Percentiles rank a stretch among this genome's conserved stretches.
These are phyloP conservation scores for Limnephilus auricula DNA, from an alignment of 2,888 invertebrate species.

Conservation along the genomic window DNA sequence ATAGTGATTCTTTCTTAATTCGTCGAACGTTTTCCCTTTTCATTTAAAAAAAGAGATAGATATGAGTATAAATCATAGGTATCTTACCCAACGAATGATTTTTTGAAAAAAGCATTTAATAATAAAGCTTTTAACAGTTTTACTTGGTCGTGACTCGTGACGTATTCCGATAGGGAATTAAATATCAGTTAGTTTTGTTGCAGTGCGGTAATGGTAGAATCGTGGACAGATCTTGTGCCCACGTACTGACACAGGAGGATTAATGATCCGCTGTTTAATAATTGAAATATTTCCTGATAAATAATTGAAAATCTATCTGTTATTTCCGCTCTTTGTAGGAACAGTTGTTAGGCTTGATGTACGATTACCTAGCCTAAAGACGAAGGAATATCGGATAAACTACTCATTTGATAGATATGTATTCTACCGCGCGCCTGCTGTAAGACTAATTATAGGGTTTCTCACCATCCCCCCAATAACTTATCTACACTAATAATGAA, in stretches of 20 bases:
- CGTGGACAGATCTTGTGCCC: background rate
- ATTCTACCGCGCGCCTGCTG: too few relatives aligned
- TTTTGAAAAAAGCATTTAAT: background rate
- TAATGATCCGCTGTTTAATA: background rate
- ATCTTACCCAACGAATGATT: background rate
- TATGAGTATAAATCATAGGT: too few relatives aligned
- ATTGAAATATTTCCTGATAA: background rate
- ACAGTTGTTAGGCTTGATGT: background rate
- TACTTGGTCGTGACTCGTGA: background rate
- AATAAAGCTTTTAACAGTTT: background rate
- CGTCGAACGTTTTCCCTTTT: too few relatives aligned
- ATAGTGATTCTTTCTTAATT: too few relatives aligned
- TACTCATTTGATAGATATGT: background rate
- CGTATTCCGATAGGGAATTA: background rate
- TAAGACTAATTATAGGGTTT: too few relatives aligned
- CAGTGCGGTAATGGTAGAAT: background rate
- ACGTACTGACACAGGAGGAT: background rate
- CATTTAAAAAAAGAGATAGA: too few relatives aligned
- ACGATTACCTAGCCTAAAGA: background rate
- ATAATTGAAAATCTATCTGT: background rate
- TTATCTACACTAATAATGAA: too few relatives aligned
- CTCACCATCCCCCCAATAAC: too few relatives aligned
- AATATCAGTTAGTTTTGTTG: background rate
- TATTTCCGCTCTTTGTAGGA: background rate
- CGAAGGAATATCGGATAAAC: background rate